Evolutionary conservation across 2,797 vertebrate species (phyloP), one percentile per base, ranked within the genome.

Genomic region (Salarias fasciatus): DNA sequence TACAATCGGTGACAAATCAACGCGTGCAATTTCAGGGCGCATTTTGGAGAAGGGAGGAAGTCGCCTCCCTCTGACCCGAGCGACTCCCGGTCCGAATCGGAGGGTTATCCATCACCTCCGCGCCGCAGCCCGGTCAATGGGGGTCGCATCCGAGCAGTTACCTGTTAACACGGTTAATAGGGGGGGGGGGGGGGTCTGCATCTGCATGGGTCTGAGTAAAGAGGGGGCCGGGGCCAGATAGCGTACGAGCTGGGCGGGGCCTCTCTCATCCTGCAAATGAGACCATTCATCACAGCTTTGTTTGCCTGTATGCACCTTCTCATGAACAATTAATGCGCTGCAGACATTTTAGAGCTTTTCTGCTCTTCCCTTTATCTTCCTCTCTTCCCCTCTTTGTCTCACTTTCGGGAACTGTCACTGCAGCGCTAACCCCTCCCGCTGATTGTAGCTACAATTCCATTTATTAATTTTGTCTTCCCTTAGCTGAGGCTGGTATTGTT

Each of bases 211-310:
- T 36, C 69, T 47, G 67, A 81, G 87, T 50, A 72, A 72, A 79
- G 61, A 60, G 54, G 37, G 8, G 69, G 51, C 69, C n/a, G 50
- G 42, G 62, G 71, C 65, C 58, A 64, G 71, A 49, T 54, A 48
- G 57, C 50, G 70, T 83, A 88, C 80, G 54, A 82, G 81, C 55
- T 62, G 81, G 88, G 86, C 46, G 77, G 81, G 63, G 80, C 75
- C 70, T 77, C 75, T 78, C 83, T 83, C 72, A 64, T 80, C 42
- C 51, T 66, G 79, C 88, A 89, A 91, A 92, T 88, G 78, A 88
- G 82, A 81, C 76, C 86, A 89, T 92, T 92, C 84, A 90, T 92
- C 90, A 89, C 79, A 69, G 85, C 84, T 86, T 83, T 86, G 86
- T 90, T 89, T 88, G 84, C 80, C 75, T 85, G 77, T 70, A 66